Conservation (phyloP, 1,140 invertebrate genomes). For the Drosophila bifasciata region DNA sequence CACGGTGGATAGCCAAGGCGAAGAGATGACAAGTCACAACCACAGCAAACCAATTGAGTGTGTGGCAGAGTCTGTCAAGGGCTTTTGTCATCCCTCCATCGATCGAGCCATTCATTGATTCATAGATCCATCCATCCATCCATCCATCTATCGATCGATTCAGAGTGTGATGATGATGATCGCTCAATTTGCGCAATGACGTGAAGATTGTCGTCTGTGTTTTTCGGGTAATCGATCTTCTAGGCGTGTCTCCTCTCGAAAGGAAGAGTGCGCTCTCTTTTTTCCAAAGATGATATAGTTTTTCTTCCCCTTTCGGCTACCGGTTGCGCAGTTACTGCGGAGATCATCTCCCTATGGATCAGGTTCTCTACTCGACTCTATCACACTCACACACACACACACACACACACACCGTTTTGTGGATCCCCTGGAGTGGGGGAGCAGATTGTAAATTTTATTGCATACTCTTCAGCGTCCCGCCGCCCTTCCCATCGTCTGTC, state of each 20-base stretch:
- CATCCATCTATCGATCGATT: conserved; percentile 22
- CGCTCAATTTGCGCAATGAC: conserved; percentile 83
- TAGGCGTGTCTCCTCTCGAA: conserved; percentile 36
- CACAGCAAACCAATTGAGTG: conserved; percentile 52
- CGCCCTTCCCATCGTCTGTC: too few relatives aligned
- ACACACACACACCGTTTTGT: conserved; percentile 6
- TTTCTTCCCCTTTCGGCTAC: conserved; percentile 55
- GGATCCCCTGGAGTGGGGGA: conserved; percentile 5
- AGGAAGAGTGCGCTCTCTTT: conserved; percentile 2
- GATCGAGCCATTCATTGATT: conserved; percentile 34
- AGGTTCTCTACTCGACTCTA: conserved; percentile 17
- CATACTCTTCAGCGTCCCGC: conserved; percentile 70
- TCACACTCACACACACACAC: conserved; percentile 3
- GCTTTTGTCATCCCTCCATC: conserved; percentile 52
- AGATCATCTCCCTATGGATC: conserved; percentile 22
- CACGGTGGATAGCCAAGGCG: conserved; percentile 59
- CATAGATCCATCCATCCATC: conserved; percentile 30
- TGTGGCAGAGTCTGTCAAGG: conserved; percentile 32
- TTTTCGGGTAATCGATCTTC: conserved; percentile 73
- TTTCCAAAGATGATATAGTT: conserved; percentile 65
- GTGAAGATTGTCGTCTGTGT: conserved; percentile 61
- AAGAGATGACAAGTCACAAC: conserved; percentile 74
- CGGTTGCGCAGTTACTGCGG: conserved; percentile 19
- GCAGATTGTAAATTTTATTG: conserved; percentile 80
- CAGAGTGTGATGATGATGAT: conserved; percentile 59